Percentiles rank a stretch among this genome's conserved stretches.
Evolutionary conservation across 2,113 vertebrate genomes (phyloP).

Genomic region (Malurus melanocephalus): DNA sequence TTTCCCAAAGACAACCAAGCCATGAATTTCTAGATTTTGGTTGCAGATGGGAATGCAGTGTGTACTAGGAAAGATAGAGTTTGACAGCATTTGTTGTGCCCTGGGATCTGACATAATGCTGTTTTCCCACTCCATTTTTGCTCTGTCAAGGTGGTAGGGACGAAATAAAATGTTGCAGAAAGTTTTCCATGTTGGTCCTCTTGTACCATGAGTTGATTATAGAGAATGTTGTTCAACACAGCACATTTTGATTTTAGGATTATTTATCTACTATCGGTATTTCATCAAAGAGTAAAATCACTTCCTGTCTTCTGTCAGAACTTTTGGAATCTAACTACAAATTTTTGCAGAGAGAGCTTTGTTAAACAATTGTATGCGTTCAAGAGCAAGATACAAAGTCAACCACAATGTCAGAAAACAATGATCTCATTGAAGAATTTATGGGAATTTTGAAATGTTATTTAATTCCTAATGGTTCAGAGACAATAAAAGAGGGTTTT

Average conservation of each 20-base stretch:
- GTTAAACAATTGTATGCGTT: neutral
- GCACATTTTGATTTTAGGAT: neutral
- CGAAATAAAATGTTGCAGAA: neutral
- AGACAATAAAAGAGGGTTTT: neutral
- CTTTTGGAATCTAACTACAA: neutral
- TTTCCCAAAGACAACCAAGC: neutral
- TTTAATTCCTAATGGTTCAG: neutral
- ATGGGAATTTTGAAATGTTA: neutral
- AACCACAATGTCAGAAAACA: neutral
- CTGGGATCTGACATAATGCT: neutral
- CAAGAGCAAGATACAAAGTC: neutral
- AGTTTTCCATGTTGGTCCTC: neutral
- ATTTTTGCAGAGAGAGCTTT: neutral
- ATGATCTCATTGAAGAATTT: neutral
- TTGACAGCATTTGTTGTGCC: neutral
- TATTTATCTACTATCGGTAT: neutral
- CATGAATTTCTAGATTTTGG: neutral
- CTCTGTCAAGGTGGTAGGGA: neutral
- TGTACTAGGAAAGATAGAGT: neutral
- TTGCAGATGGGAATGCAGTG: neutral
- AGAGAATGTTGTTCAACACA: neutral
- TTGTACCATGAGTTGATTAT: neutral
- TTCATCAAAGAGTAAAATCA: neutral
- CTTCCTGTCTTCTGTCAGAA: neutral
- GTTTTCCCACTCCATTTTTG: neutral